phyloP scores from a whole-genome alignment of 1,140 invertebrate genomes.

The Neodiprion virginianus region DNA sequence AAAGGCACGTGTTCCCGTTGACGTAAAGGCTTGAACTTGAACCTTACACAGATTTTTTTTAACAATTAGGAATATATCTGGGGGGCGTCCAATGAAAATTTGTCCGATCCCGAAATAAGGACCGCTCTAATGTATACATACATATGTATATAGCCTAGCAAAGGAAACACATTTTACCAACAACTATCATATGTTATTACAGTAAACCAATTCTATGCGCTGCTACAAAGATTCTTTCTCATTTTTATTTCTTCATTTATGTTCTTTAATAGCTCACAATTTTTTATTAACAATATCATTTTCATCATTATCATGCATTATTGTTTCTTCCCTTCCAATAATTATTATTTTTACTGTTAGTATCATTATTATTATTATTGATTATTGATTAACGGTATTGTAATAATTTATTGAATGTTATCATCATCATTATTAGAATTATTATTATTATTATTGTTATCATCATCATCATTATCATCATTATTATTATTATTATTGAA shows the following conservation, averaged over 20 bases:
- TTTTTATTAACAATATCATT: slow-evolving; percentile 25
- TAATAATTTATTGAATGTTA: too few relatives aligned
- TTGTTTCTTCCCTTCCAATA: not conserved
- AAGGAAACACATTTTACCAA: slow-evolving; percentile 54
- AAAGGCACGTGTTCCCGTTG: too few relatives aligned
- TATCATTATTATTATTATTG: slow-evolving; percentile 14
- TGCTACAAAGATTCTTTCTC: slow-evolving; percentile 47
- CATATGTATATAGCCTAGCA: slow-evolving; percentile 25
- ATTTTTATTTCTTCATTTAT: slow-evolving; percentile 31
- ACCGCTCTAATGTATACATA: not conserved
- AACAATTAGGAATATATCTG: too few relatives aligned
- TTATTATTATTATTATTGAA: not conserved
- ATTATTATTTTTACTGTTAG: not conserved
- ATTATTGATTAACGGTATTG: too few relatives aligned
- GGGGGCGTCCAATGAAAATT: too few relatives aligned
- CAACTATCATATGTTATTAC: slow-evolving; percentile 36
- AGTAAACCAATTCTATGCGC: slow-evolving; percentile 40
- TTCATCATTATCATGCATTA: slow-evolving; percentile 19
- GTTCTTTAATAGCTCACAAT: slow-evolving; percentile 16
- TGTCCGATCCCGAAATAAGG: too few relatives aligned
- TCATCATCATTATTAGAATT: not conserved
- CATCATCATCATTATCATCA: not conserved
- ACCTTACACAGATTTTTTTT: too few relatives aligned
- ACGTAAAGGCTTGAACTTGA: too few relatives aligned
- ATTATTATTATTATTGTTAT: not conserved